Evolutionary conservation across 2,888 invertebrate genomes (phyloP), one percentile per base, ranked within the genome.

Genomic region (Zelleria hepariella): DNA sequence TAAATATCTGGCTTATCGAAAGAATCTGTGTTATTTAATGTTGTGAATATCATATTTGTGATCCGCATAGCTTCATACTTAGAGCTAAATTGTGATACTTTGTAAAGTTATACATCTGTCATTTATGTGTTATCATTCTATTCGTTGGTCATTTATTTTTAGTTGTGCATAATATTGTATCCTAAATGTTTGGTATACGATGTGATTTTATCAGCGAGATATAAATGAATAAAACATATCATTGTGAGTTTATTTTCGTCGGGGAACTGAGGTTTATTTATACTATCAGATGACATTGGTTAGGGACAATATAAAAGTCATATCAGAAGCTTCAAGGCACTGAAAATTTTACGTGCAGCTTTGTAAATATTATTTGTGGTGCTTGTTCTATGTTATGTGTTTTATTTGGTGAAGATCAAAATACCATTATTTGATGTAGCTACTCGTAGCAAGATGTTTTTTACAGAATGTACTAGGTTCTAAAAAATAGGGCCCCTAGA

Each of bases 21-120:
- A 63, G 63, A 23, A 57, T 24, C 48, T 64, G 67, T 63, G 65
- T 74, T 72, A 64, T 71, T 66, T 68, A 64, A 67, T 78, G 77
- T 80, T 79, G 70, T 79, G 74, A 74, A 74, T 77, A 73, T 75
- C 76, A 77, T 79, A 68, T 67, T 86, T 82, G 84, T 85, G 80
- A 80, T 80, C 76, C 67, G 76, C 74, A 75, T 76, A 77, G 51
- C n/a, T n/a, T n/a, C 32, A 42, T 42, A 42, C 15, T 42, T 42
- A 42, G 32, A 15, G 32, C 32, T 42, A 42, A 42, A 76, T 82
- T 86, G 86, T 86, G 85, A 84, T 86, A 85, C 84, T 78, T 70
- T 66, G 68, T 74, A 58, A 42, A 42, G 32, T n/a, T n/a, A 59
- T 54, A 54, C 54, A 26, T 58, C 59, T 60, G 62, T 61, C 61